These are phyloP conservation scores for Salvelinus alpinus DNA, from an alignment of 2,113 vertebrate species.

Conservation along the genomic window DNA sequence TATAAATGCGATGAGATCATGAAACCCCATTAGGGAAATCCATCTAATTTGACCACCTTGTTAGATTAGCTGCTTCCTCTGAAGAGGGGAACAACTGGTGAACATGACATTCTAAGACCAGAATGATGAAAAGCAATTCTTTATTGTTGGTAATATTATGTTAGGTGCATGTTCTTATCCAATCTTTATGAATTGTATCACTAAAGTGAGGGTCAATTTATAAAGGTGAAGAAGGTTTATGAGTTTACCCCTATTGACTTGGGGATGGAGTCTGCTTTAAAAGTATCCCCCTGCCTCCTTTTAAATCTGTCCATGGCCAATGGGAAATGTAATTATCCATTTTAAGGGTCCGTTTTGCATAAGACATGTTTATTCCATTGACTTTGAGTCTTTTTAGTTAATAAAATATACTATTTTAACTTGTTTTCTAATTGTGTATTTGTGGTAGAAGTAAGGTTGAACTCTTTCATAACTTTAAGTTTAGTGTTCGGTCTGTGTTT, in stretches of 20 bases:
- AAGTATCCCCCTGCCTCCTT: not conserved
- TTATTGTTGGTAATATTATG: not conserved
- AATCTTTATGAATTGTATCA: too few species aligned
- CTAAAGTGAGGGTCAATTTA: too few species aligned
- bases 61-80: not conserved
- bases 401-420: constrained; percentile 58
- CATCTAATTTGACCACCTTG: not conserved
- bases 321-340: constrained; percentile 11
- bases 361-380: not conserved
- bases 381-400: constrained; percentile 49
- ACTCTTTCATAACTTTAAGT: too few species aligned
- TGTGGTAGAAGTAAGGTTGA: too few species aligned
- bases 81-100: not conserved
- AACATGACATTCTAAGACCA: not conserved
- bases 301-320: constrained; percentile 11
- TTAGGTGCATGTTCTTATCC: too few species aligned
- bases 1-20: not conserved
- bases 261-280: not conserved
- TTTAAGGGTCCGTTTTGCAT: constrained; percentile 20
- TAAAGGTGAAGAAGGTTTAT: too few species aligned
- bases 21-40: not conserved
- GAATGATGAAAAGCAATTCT: not conserved
- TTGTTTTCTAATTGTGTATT: constrained; percentile 1
- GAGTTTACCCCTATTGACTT: too few species aligned
- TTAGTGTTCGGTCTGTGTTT: too few species aligned